These are phyloP conservation scores for Drosophila subobscura DNA, from an alignment of 1,140 invertebrate species.

Conservation along the genomic window DNA sequence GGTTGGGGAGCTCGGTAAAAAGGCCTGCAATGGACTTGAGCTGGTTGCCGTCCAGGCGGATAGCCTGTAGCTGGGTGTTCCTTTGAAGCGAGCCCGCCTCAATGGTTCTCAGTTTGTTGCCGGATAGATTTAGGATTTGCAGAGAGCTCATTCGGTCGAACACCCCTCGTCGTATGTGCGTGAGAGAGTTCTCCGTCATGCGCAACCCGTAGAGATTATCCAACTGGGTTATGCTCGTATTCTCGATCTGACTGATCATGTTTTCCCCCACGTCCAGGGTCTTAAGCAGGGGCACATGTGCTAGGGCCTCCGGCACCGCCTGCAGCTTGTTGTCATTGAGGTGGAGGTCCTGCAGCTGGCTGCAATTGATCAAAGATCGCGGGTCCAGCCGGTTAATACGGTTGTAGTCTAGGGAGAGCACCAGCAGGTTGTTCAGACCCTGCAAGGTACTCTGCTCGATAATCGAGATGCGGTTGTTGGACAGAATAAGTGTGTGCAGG, in stretches of 20 bases:
- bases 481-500: constrained; percentile 93
- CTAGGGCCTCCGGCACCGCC: constrained; percentile 92
- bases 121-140: constrained; percentile 94
- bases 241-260: constrained; percentile 91
- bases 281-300: constrained; percentile 91
- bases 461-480: constrained; percentile 91
- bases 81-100: constrained; percentile 93
- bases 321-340: constrained; percentile 94
- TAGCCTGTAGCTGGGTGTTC: constrained; percentile 92
- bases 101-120: constrained; percentile 93
- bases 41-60: constrained; percentile 94
- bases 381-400: constrained; percentile 90
- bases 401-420: constrained; percentile 94
- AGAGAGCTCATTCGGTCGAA: constrained; percentile 93
- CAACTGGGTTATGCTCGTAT: constrained; percentile 91
- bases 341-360: constrained; percentile 93
- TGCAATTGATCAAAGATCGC: constrained; percentile 92
- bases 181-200: constrained; percentile 94
- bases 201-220: constrained; percentile 91
- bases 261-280: constrained; percentile 95
- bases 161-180: constrained; percentile 92
- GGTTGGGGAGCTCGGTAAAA: constrained; percentile 92
- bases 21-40: constrained; percentile 92
- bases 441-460: constrained; percentile 91
- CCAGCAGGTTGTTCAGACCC: constrained; percentile 90